phyloP scores from a whole-genome alignment of 2,888 invertebrate species.

The Anorthoa munda region DNA sequence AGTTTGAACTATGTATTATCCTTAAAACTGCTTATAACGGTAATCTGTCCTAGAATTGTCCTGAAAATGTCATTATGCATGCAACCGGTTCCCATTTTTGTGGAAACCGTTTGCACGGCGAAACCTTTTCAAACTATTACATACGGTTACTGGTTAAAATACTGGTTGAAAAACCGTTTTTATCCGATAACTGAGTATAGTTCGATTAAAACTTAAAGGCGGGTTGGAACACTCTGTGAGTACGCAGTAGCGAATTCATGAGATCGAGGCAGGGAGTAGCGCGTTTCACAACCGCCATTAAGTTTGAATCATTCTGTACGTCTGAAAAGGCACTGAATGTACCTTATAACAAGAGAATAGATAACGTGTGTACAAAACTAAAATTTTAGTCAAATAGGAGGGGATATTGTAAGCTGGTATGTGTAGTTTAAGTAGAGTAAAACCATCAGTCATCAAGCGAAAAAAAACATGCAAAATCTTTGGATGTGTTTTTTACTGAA shows the following conservation, averaged over 20 bases:
- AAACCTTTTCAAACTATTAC: constrained; percentile 5
- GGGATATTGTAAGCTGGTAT: constrained; percentile 61
- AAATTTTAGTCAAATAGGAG: constrained; percentile 70
- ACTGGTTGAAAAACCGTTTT: not conserved
- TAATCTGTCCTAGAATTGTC: constrained; percentile 10
- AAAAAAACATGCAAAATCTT: not conserved
- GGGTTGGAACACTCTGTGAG: too few relatives aligned
- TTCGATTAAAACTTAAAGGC: too few relatives aligned
- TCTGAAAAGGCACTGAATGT: constrained; percentile 37
- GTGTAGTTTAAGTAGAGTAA: constrained; percentile 44
- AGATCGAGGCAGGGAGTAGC: too few relatives aligned
- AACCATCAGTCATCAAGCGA: constrained; percentile 15
- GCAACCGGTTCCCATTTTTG: not conserved
- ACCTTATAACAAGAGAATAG: constrained; percentile 51
- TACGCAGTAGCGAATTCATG: too few relatives aligned
- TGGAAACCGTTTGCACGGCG: not conserved
- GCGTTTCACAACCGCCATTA: too few relatives aligned
- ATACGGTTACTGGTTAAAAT: not conserved
- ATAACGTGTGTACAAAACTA: constrained; percentile 76
- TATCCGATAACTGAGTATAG: not conserved
- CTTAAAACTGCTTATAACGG: not conserved
- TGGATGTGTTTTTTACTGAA: not conserved
- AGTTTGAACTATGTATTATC: not conserved
- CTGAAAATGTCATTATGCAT: not conserved
- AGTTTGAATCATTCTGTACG: not conserved